A percentile compares a stretch with the other conserved stretches of the same genome.
These are phyloP conservation scores for Haemorhous mexicanus DNA, from an alignment of 2,113 vertebrate genomes.

Conservation along the genomic window DNA sequence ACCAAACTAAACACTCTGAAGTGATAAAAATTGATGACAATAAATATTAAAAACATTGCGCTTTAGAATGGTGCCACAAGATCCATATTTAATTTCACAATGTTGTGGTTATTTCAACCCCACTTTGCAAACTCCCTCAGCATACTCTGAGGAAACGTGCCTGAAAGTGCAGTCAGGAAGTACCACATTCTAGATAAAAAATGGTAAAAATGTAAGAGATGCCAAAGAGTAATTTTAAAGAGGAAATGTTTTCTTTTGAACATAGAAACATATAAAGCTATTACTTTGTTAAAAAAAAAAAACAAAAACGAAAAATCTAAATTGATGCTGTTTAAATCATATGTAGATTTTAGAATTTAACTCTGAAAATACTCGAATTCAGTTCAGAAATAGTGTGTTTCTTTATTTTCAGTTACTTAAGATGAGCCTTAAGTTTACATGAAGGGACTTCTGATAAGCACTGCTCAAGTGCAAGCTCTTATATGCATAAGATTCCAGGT, in stretches of 20 bases:
- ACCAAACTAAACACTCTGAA: neutral
- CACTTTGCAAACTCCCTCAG: neutral
- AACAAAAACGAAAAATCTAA: neutral
- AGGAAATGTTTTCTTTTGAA: neutral
- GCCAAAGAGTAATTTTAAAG: neutral
- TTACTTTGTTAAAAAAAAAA: neutral
- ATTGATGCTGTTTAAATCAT: neutral
- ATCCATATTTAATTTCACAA: neutral
- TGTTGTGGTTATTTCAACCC: neutral
- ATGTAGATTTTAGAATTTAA: neutral
- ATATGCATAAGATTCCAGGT: neutral
- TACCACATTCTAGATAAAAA: neutral
- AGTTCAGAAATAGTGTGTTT: neutral
- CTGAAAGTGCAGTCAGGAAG: neutral
- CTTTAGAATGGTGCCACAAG: neutral
- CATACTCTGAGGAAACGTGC: rapidly evolving
- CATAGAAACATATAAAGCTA: neutral
- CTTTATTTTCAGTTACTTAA: neutral
- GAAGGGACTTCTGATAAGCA: neutral
- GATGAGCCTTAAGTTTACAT: neutral
- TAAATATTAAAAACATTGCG: neutral
- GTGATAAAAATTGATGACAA: neutral
- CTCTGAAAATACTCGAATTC: neutral
- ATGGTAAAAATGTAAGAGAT: neutral
- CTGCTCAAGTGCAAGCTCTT: neutral